Conservation (phyloP, 2,888 invertebrate genomes). For the Tinea semifulvella region DNA sequence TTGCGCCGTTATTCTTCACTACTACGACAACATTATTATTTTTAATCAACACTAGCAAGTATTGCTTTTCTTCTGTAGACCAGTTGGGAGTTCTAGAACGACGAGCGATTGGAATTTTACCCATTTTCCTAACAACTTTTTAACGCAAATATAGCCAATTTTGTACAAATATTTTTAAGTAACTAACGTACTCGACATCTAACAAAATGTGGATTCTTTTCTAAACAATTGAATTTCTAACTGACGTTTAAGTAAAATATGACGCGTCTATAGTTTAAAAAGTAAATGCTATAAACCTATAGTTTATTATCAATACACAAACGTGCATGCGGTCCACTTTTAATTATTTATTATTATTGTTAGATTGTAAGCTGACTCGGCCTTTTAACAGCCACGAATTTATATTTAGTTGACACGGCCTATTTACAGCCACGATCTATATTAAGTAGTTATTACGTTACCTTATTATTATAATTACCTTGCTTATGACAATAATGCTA, state of each 20-base stretch:
- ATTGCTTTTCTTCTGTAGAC: slow-evolving; percentile 56
- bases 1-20: slow-evolving; percentile 50
- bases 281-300: too few species aligned
- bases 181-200: slow-evolving; percentile 60
- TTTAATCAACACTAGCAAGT: slow-evolving; percentile 53
- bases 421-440: too few species aligned
- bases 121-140: slow-evolving; percentile 39
- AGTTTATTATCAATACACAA: too few species aligned
- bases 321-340: too few species aligned
- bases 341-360: too few species aligned
- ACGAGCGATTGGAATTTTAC: slow-evolving; percentile 36
- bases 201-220: slow-evolving; percentile 58
- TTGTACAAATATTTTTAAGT: slow-evolving; percentile 62
- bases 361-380: too few species aligned
- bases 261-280: neutral
- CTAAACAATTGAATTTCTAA: slow-evolving; percentile 46
- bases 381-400: too few species aligned
- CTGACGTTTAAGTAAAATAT: slow-evolving; percentile 3
- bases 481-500: too few species aligned
- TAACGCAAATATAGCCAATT: slow-evolving; percentile 44
- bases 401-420: too few species aligned
- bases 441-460: too few species aligned
- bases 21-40: slow-evolving; percentile 49
- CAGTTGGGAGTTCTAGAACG: slow-evolving; percentile 55
- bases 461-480: too few species aligned